Evolutionary conservation across 2,797 vertebrate genomes (phyloP), one percentile per base, ranked within the genome.

Genomic region (Kryptopterus vitreolus): DNA sequence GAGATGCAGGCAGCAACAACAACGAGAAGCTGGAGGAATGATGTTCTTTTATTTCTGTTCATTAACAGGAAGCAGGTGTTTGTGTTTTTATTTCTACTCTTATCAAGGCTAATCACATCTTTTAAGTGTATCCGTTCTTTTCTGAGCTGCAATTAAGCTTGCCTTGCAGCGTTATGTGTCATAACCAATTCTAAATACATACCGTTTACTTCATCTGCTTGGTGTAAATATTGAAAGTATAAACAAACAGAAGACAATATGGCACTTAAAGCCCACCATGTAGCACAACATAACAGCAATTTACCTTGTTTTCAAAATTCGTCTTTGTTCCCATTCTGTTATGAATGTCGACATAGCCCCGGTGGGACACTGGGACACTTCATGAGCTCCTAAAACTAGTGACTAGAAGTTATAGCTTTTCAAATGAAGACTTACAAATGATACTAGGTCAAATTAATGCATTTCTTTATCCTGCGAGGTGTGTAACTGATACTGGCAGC

Each of bases 401-500:
- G 24, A 31, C 5, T 57, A 57, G 12, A 46, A 70, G 24, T 18
- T 55, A 35, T 33, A 55, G 29, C 4, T 6, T 72, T 72, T 72
- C 10, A 57, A n/a, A 26, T 46, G 26, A 38, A 43, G 53, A 22
- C 53, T 74, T 59, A 1, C n/a, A 46, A 57, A 57, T 22, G 2
- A 24, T 20, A n/a, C 38, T 3, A 13, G 55, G 35, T 24, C 15
- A 52, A 38, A 4, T 73, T 24, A 35, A 16, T 74, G 4, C 26
- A 20, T 74, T 10, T 43, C 31, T 58, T 43, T 24, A 74, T 59
- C 33, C 53, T 55, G 33, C 22, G 46, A 43, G n/a, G 72, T 59
- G 55, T 75, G 58, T 63, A 31, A 76, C 74, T 62, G 74, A 76
- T 33, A 50, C 58, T 50, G 55, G 43, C 74, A 26, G 58, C 43